Conservation (phyloP, 2,888 invertebrate species). For the Neoascia interrupta region DNA sequence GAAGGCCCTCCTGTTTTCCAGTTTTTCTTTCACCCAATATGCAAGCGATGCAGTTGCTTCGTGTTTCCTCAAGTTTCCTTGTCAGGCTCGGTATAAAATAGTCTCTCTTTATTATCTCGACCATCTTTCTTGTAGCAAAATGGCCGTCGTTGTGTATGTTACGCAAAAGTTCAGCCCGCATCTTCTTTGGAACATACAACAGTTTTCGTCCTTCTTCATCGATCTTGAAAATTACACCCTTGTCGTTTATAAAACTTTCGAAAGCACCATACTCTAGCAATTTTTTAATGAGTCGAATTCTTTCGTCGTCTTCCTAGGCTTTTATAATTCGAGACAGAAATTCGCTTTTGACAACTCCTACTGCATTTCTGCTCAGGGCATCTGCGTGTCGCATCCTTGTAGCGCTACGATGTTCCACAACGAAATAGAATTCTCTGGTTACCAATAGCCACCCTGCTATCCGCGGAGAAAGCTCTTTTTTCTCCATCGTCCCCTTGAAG, state of each 20-base stretch:
- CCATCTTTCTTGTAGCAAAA: neutral
- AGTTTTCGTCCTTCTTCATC: neutral
- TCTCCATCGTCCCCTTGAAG: neutral
- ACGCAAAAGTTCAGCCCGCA: neutral
- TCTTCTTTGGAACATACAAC: neutral
- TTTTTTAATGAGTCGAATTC: neutral
- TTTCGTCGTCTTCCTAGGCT: constrained; percentile 1
- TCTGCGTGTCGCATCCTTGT: neutral
- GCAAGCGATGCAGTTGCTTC: neutral
- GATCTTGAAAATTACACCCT: neutral
- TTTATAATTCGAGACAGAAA: too few relatives aligned
- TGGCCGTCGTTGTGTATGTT: neutral
- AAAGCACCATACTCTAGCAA: neutral
- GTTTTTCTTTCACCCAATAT: neutral
- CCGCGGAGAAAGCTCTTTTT: neutral
- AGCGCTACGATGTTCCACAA: neutral
- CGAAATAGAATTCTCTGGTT: constrained; percentile 1
- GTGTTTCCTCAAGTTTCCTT: neutral
- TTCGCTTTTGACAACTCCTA: neutral
- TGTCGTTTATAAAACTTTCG: neutral
- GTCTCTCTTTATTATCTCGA: too few relatives aligned
- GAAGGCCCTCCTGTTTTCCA: neutral
- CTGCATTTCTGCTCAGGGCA: constrained; percentile 3
- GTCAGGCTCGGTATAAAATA: too few relatives aligned
- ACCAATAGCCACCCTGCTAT: neutral